Conservation (phyloP, 2,888 invertebrate genomes). For the Gastracanthus pulcherrimus region DNA sequence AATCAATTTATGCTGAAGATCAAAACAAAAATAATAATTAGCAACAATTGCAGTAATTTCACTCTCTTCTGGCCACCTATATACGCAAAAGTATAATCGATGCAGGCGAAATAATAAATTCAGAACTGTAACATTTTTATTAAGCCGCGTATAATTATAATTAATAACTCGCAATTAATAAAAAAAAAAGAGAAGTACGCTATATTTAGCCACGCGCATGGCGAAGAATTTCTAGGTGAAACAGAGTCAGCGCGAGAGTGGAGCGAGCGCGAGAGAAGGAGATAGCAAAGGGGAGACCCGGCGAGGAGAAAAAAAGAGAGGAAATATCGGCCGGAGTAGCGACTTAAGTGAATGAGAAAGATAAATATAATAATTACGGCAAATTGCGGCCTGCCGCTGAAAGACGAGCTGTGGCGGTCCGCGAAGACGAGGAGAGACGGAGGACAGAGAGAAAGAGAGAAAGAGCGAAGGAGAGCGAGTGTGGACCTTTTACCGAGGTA, state of each 20-base stretch:
- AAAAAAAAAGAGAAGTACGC: not conserved
- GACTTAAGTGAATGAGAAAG: conserved; percentile 75
- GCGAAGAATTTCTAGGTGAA: conserved; percentile 37
- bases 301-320: not conserved
- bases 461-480: not conserved
- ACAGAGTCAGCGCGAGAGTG: conserved; percentile 12
- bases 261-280: not conserved
- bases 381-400: conserved; percentile 68
- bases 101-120: too few relatives aligned
- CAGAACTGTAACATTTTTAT: too few relatives aligned
- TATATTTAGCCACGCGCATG: not conserved
- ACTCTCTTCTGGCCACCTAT: too few relatives aligned
- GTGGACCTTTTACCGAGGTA: conserved; percentile 48
- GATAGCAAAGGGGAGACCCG: not conserved
- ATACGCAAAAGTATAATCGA: too few relatives aligned
- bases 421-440: conserved; percentile 27
- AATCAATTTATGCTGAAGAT: too few relatives aligned
- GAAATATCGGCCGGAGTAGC: conserved; percentile 48
- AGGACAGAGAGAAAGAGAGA: conserved; percentile 12
- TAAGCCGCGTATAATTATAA: too few relatives aligned
- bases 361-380: conserved; percentile 73
- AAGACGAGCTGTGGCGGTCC: conserved; percentile 56
- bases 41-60: too few relatives aligned
- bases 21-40: too few relatives aligned
- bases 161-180: not conserved